phyloP scores from a whole-genome alignment of 1,140 invertebrate species.

The Ectropis grisescens region DNA sequence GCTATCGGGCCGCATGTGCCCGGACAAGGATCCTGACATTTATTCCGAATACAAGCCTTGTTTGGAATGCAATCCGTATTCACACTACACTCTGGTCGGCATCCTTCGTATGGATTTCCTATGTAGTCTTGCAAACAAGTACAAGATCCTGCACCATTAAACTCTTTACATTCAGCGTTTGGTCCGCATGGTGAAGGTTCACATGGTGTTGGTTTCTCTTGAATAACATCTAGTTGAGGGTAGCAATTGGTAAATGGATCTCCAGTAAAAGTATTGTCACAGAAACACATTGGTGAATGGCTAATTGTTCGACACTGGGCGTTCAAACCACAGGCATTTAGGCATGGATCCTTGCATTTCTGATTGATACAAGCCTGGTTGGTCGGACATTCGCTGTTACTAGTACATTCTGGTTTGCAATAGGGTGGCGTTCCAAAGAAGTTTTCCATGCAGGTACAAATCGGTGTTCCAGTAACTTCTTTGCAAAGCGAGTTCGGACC shows the following conservation, averaged over 20 bases:
- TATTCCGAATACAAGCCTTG: slow-evolving; percentile 77
- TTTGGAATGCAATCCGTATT: slow-evolving; percentile 78
- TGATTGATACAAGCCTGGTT: slow-evolving; percentile 79
- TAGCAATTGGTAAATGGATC: slow-evolving; percentile 75
- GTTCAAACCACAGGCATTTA: slow-evolving; percentile 78
- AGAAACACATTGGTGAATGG: slow-evolving; percentile 78
- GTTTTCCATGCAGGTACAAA: slow-evolving; percentile 76
- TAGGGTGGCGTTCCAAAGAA: slow-evolving; percentile 79
- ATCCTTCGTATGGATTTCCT: slow-evolving; percentile 82
- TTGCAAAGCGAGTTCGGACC: slow-evolving; percentile 83
- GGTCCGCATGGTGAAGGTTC: slow-evolving; percentile 78
- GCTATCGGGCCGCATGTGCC: slow-evolving; percentile 80
- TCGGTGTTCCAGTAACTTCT: slow-evolving; percentile 70
- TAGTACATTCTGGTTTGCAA: slow-evolving; percentile 80
- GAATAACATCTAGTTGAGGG: slow-evolving; percentile 18
- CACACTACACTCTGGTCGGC: slow-evolving; percentile 76
- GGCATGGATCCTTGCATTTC: slow-evolving; percentile 82
- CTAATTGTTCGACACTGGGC: slow-evolving; percentile 78
- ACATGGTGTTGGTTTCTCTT: slow-evolving; percentile 67
- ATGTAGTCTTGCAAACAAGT: slow-evolving; percentile 74
- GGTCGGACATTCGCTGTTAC: slow-evolving; percentile 80
- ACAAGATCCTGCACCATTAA: slow-evolving; percentile 77
- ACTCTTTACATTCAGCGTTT: slow-evolving; percentile 76
- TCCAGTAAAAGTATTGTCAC: slow-evolving; percentile 71
- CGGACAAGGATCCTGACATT: slow-evolving; percentile 81